These are phyloP conservation scores for Tamias sibiricus DNA, from an alignment of 2,113 vertebrate species.

Conservation along the genomic window DNA sequence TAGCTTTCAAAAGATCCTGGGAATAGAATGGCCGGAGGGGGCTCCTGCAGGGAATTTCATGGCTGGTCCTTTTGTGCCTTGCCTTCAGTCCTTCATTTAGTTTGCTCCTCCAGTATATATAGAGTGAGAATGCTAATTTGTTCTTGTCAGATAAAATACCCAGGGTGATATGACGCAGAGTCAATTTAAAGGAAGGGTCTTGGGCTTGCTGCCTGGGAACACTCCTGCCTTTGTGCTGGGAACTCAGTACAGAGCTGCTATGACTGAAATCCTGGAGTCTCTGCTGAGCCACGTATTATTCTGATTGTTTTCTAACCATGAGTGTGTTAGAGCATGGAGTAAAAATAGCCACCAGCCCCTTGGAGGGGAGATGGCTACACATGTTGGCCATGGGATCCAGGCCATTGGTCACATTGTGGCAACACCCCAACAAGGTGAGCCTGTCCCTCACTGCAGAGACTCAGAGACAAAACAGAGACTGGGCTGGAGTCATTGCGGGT, in stretches of 20 bases:
- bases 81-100: not conserved
- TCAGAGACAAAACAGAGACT: not conserved
- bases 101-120: not conserved
- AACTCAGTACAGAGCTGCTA: not conserved
- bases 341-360: not conserved
- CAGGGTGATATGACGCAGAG: not conserved
- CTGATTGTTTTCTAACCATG: not conserved
- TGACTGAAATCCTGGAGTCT: not conserved
- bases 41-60: constrained; percentile 51
- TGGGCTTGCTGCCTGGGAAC: not conserved
- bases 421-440: accelerated
- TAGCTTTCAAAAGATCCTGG: constrained; percentile 66
- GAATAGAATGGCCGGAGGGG: constrained; percentile 1
- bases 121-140: not conserved
- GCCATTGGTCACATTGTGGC: not conserved
- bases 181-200: not conserved
- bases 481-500: accelerated
- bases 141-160: not conserved
- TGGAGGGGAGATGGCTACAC: no score
- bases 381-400: no score
- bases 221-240: not conserved
- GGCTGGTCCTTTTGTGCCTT: constrained; percentile 42
- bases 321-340: not conserved
- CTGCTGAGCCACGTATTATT: not conserved
- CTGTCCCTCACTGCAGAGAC: accelerated